A percentile compares a stretch with the other conserved stretches of the same genome.
These are phyloP conservation scores for Drosophila seclusa DNA, from an alignment of 2,888 invertebrate species.

Conservation along the genomic window DNA sequence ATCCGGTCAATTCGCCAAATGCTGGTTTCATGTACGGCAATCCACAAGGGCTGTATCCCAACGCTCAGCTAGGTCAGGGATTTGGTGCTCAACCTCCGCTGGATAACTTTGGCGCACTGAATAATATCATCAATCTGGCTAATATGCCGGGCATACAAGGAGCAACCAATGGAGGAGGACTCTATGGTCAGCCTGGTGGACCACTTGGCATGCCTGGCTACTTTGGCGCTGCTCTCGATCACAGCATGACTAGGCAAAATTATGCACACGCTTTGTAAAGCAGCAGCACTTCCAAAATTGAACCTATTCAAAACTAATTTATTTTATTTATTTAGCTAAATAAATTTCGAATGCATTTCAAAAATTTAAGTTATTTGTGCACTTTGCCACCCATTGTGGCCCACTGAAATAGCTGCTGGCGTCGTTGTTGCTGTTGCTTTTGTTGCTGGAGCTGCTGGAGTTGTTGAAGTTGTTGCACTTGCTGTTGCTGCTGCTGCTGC, in stretches of 20 bases:
- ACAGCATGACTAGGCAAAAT: constrained; percentile 45
- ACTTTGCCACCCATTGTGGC: constrained; percentile 52
- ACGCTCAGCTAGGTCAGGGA: constrained; percentile 45
- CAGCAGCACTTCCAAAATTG: not conserved
- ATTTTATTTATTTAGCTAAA: constrained; percentile 74
- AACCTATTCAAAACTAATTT: constrained; percentile 47
- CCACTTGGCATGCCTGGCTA: constrained; percentile 25
- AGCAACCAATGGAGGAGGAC: constrained; percentile 22
- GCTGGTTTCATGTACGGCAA: constrained; percentile 54
- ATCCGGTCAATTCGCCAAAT: constrained; percentile 17
- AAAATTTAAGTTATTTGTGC: constrained; percentile 16
- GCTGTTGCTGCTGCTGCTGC: constrained; percentile 30
- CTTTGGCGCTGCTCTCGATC: constrained; percentile 33
- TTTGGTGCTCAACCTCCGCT: constrained; percentile 49
- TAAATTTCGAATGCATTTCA: constrained; percentile 36
- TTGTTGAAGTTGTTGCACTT: constrained; percentile 12
- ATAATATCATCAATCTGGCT: constrained; percentile 60
- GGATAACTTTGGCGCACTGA: constrained; percentile 57
- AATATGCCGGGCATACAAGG: constrained; percentile 56
- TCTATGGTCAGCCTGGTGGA: constrained; percentile 36
- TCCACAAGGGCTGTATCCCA: constrained; percentile 33
- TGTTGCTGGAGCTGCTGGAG: constrained; percentile 13
- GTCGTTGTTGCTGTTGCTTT: constrained; percentile 30
- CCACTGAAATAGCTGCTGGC: constrained; percentile 47
- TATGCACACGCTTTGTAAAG: constrained; percentile 51